phyloP scores from a whole-genome alignment of 1,140 invertebrate genomes.

The Aphaenogaster rudis region DNA sequence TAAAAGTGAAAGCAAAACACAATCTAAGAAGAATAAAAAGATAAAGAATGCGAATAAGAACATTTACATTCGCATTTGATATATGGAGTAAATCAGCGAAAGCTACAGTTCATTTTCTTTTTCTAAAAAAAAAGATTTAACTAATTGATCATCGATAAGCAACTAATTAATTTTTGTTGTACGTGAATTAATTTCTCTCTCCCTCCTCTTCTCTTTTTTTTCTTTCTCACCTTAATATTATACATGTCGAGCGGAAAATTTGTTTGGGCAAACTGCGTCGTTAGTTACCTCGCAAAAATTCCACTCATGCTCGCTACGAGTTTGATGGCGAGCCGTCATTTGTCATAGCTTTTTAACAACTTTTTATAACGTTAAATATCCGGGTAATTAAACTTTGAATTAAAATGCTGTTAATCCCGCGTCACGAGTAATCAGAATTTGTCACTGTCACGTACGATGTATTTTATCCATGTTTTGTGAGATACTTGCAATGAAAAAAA shows the following conservation, averaged over 20 bases:
- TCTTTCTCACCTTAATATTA: background rate
- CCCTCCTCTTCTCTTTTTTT: background rate
- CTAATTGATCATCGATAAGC: slow-evolving; percentile 17
- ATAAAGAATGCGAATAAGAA: background rate
- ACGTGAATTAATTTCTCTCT: background rate
- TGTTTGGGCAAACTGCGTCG: background rate
- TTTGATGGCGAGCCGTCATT: slow-evolving; percentile 25
- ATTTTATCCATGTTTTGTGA: background rate
- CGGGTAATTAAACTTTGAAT: slow-evolving; percentile 39
- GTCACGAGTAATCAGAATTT: slow-evolving; percentile 29
- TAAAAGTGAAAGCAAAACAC: background rate
- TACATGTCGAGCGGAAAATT: slow-evolving; percentile 39
- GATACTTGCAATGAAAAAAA: slow-evolving; percentile 4
- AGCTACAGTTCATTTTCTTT: background rate
- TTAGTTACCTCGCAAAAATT: slow-evolving; percentile 48
- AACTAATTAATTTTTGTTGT: background rate
- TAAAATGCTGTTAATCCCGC: slow-evolving; percentile 22
- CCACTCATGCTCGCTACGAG: background rate
- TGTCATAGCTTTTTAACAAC: slow-evolving; percentile 43
- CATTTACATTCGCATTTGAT: background rate
- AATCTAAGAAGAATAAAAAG: background rate
- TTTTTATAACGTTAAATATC: slow-evolving; percentile 37
- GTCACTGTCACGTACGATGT: slow-evolving; percentile 9
- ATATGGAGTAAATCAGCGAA: background rate
- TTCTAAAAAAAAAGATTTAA: background rate